Conservation (phyloP, 2,113 vertebrate species). For the Lycaon pictus region DNA sequence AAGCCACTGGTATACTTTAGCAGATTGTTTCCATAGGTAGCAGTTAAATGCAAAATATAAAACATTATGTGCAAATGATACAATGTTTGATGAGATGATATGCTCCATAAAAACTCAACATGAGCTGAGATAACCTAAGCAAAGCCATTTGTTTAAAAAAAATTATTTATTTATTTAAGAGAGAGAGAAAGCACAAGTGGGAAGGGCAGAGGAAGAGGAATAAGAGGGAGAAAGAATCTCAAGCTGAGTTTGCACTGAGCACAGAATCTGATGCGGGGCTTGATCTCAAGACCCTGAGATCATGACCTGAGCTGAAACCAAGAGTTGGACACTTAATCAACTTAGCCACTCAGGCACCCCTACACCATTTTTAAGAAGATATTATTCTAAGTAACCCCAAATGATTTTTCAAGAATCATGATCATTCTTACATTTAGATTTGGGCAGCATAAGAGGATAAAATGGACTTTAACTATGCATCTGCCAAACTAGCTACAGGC, state of each 20-base stretch:
- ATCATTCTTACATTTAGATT: not conserved
- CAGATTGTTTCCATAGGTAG: not conserved
- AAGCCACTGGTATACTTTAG: not conserved
- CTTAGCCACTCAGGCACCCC: too few species aligned
- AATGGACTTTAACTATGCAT: not conserved
- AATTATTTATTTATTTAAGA: too few species aligned
- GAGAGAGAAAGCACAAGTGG: too few species aligned
- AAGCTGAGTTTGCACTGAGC: too few species aligned
- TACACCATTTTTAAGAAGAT: too few species aligned
- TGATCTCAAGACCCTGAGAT: too few species aligned
- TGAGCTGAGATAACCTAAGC: not conserved
- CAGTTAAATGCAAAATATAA: conserved; percentile 33
- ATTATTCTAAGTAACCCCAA: not conserved
- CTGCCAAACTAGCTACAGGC: not conserved
- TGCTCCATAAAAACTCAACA: not conserved
- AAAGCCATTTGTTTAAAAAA: not conserved
- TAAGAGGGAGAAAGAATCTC: too few species aligned
- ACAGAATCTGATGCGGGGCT: too few species aligned
- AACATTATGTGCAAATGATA: not conserved
- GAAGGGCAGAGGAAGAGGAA: too few species aligned
- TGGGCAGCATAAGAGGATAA: not conserved
- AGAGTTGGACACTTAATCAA: too few species aligned
- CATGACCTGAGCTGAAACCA: too few species aligned
- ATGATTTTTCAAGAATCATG: not conserved
- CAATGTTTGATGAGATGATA: not conserved